These are phyloP conservation scores for Philypnodon macrostomus DNA, from an alignment of 2,797 vertebrate genomes.

Conservation along the genomic window DNA sequence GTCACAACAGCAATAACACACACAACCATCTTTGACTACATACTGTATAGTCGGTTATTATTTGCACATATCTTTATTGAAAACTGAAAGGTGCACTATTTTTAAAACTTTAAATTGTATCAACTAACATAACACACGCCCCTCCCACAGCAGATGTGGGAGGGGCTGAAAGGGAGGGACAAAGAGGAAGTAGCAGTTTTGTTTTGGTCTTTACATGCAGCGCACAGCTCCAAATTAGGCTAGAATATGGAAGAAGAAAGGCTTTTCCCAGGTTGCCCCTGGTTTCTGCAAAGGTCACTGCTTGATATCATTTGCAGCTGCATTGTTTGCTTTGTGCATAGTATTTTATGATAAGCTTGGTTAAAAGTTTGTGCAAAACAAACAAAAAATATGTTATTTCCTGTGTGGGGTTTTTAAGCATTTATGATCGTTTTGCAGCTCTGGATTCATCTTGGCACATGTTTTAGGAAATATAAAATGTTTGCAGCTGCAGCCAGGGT, in stretches of 20 bases:
- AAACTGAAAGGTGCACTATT: too few species aligned
- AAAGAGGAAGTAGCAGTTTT: constrained; percentile 41
- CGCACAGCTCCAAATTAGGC: neutral
- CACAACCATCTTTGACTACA: constrained; percentile 1
- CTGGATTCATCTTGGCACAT: constrained; percentile 13
- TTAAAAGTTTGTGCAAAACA: constrained; percentile 3
- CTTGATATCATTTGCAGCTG: constrained; percentile 27
- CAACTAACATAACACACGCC: too few species aligned
- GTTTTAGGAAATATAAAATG: constrained; percentile 35
- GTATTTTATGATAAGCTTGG: constrained; percentile 3
- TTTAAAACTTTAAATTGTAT: too few species aligned
- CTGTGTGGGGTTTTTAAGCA: too few species aligned
- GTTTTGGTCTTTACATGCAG: constrained; percentile 38
- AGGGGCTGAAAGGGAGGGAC: constrained; percentile 24
- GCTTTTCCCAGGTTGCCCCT: constrained; percentile 24
- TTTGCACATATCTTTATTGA: neutral
- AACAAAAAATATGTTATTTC: too few species aligned
- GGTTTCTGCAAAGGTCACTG: constrained; percentile 59
- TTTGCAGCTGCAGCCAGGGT: neutral
- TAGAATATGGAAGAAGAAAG: constrained; percentile 57
- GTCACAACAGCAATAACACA: constrained; percentile 16
- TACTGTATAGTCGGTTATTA: neutral
- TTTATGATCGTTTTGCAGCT: constrained; percentile 36
- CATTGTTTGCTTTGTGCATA: constrained; percentile 29
- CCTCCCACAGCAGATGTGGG: constrained; percentile 54